phyloP scores from a whole-genome alignment of 2,888 invertebrate species.

The Luperina testacea region DNA sequence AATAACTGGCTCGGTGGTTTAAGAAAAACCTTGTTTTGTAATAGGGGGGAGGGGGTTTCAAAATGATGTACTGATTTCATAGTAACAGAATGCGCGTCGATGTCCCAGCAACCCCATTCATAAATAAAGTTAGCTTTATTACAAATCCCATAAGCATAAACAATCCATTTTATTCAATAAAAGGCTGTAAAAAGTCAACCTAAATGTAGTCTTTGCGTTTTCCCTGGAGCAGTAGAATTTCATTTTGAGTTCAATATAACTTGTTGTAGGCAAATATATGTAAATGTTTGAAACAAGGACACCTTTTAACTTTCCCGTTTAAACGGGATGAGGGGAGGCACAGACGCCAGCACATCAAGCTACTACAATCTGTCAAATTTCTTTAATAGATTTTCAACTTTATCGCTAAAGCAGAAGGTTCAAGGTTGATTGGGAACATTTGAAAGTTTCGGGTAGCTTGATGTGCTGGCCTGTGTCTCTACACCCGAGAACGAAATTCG shows the following conservation, averaged over 20 bases:
- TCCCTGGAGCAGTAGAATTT: slow-evolving; percentile 41
- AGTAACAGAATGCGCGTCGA: not conserved
- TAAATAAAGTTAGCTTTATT: not conserved
- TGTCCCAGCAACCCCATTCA: not conserved
- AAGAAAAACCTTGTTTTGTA: too few relatives aligned
- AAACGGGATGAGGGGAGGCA: not conserved
- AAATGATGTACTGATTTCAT: not conserved
- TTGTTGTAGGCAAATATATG: slow-evolving; percentile 40
- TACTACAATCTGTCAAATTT: too few relatives aligned
- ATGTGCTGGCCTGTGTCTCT: not conserved
- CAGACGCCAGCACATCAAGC: not conserved
- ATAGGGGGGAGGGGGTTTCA: too few relatives aligned
- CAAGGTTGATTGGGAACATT: too few relatives aligned
- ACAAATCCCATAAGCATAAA: not conserved
- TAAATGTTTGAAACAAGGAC: slow-evolving; percentile 34
- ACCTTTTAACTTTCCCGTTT: slow-evolving; percentile 20
- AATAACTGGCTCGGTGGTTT: too few relatives aligned
- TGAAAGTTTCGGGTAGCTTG: too few relatives aligned
- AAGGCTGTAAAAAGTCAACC: slow-evolving; percentile 6
- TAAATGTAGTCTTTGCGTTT: slow-evolving; percentile 15
- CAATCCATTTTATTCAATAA: slow-evolving; percentile 9
- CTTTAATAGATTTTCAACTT: too few relatives aligned
- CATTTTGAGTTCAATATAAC: slow-evolving; percentile 31
- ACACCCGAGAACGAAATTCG: slow-evolving; percentile 2
- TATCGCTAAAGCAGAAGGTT: too few relatives aligned